These are phyloP conservation scores for Holothuria scabra DNA, from an alignment of 53 echinoderm and acorn worm species.

Conservation along the genomic window DNA sequence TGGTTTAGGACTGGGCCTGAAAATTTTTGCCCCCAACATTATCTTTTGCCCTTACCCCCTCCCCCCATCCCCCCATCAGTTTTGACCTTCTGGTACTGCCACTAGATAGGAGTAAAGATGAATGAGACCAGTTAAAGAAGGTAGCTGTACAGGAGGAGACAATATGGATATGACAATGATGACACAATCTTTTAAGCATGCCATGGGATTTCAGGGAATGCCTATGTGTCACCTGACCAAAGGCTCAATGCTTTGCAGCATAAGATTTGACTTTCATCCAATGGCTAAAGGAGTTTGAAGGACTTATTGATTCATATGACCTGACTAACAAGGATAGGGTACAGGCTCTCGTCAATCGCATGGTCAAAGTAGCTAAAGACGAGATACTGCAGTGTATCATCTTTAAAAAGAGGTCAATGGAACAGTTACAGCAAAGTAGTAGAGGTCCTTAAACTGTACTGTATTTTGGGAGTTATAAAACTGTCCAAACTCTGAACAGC, in stretches of 20 bases:
- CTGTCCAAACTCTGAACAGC: constrained; percentile 10
- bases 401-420: not conserved
- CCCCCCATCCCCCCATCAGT: too few species aligned
- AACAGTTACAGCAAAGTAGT: not conserved
- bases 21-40: too few species aligned
- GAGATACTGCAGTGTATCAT: constrained; percentile 19
- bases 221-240: not conserved
- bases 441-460: not conserved
- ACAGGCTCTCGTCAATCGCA: not conserved
- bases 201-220: constrained; percentile 20
- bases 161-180: too few species aligned
- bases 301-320: not conserved
- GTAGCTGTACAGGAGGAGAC: not conserved
- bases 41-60: too few species aligned
- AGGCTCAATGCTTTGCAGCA: not conserved
- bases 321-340: constrained; percentile 3
- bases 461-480: constrained; percentile 12
- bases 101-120: not conserved
- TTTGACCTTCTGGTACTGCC: too few species aligned
- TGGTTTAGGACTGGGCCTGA: too few species aligned
- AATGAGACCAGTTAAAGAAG: not conserved
- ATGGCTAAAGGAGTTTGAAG: constrained; percentile 42
- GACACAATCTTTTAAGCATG: not conserved
- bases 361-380: constrained; percentile 29
- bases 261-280: constrained; percentile 23